Percentiles rank a stretch among this genome's conserved stretches.
Evolutionary conservation across 2,113 vertebrate genomes (phyloP).

Genomic region (Asarcornis scutulata): DNA sequence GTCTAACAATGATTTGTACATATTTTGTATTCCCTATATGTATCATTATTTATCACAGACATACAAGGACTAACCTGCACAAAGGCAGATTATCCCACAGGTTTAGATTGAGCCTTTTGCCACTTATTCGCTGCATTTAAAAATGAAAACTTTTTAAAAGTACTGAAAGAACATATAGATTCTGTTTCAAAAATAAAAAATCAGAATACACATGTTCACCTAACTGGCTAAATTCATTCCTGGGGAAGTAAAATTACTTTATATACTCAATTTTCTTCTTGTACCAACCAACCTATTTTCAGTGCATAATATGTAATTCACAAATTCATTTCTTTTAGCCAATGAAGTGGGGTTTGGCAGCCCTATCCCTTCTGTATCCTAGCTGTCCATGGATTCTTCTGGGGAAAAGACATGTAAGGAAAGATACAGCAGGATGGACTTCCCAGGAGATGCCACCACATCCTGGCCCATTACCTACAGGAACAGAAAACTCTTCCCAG

Average conservation of each 20-base stretch:
- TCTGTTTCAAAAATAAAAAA: background rate
- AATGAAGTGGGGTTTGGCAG: background rate
- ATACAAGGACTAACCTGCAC: background rate
- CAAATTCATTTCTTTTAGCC: background rate
- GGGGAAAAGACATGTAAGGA: background rate
- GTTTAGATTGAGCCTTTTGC: background rate
- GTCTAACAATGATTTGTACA: background rate
- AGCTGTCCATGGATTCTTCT: background rate
- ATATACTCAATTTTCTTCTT: background rate
- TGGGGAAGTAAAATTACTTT: background rate
- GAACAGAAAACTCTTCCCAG: background rate
- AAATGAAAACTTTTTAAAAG: background rate
- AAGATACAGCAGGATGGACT: background rate
- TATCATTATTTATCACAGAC: background rate
- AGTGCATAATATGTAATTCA: background rate
- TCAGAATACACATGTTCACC: background rate
- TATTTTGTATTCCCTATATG: background rate
- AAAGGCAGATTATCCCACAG: background rate
- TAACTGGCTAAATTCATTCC: background rate
- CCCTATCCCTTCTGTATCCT: background rate
- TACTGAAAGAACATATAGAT: background rate
- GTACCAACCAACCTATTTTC: background rate
- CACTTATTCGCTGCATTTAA: background rate
- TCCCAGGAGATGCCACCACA: accelerated
- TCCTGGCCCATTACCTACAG: background rate